Evolutionary conservation across 2,113 vertebrate species (phyloP), one percentile per base, ranked within the genome.

Genomic region (Notothenia rossii): DNA sequence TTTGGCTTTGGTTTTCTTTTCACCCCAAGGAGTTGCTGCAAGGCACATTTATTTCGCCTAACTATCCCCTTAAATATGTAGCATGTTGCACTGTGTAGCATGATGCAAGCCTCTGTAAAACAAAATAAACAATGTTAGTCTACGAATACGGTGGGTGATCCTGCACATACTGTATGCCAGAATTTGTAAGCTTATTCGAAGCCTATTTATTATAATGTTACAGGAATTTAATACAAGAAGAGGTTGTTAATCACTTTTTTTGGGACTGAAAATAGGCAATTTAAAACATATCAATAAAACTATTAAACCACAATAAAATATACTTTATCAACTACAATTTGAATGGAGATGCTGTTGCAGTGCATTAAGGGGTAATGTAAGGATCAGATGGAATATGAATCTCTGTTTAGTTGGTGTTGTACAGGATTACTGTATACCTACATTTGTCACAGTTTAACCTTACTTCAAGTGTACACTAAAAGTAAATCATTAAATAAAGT

Each of bases 1-100:
- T 86, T 48, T 55, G 33, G 11, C 61, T 73, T 83, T 86, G 61
- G 63, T 59, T 64, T 71, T 46, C 50, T 66, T 71, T 81, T 75
- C 33, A 65, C 83, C 81, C 72, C 36, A 22, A 69, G 61, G 63
- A 73, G 61, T 56, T 75, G 53, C 70, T 78, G 36, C 33, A 54
- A 7, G 63, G 65, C 55, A n/a, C 60, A 33, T 79, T 55, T 55
- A 59, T 71, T 15, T 60, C 58, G 29, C 13, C 7, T 25, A 62
- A 78, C 36, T 46, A 64, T 76, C 15, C 10, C 60, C 51, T 59
- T 50, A 75, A 55, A 59, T 72, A n/a, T 55, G 59, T 6, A 11
- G 15, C 36, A 55, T 73, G 48, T 25, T 50, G 43, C 48, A 45
- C 17, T 82, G 53, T n/a, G 13, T 60, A 77, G 29, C 70, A 55